phyloP scores from a whole-genome alignment of 2,888 invertebrate genomes.

The Linyphia triangularis region DNA sequence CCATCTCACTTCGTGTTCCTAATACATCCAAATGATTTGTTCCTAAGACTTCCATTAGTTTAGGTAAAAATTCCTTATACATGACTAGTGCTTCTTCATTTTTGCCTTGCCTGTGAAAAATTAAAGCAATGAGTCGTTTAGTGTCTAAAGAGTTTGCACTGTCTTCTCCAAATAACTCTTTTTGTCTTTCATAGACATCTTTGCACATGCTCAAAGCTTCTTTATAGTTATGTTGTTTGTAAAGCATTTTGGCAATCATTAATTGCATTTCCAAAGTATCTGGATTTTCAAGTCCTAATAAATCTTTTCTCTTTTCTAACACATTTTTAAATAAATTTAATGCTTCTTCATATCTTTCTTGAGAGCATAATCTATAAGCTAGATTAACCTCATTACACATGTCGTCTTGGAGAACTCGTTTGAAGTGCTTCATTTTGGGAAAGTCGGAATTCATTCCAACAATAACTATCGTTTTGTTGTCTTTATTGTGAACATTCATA shows the following conservation, averaged over 20 bases:
- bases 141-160: neutral
- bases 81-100: neutral
- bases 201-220: slow-evolving; percentile 24
- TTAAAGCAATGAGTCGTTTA: neutral
- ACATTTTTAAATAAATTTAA: slow-evolving; percentile 12
- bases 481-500: slow-evolving; percentile 13
- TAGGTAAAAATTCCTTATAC: neutral
- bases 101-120: neutral
- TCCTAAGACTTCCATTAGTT: neutral
- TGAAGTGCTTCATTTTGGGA: slow-evolving; percentile 30
- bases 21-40: neutral
- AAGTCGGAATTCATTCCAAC: slow-evolving; percentile 31
- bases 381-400: neutral
- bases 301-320: slow-evolving; percentile 36
- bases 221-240: neutral
- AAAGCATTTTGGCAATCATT: neutral
- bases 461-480: slow-evolving; percentile 12
- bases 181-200: neutral
- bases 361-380: neutral
- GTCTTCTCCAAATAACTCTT: neutral
- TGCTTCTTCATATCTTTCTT: slow-evolving; percentile 10
- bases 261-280: slow-evolving; percentile 24
- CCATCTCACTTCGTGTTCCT: neutral
- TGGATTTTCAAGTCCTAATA: slow-evolving; percentile 39
- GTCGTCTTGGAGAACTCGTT: slow-evolving; percentile 19